phyloP scores from a whole-genome alignment of 1,140 invertebrate genomes.

The Drosophila pseudoobscura region DNA sequence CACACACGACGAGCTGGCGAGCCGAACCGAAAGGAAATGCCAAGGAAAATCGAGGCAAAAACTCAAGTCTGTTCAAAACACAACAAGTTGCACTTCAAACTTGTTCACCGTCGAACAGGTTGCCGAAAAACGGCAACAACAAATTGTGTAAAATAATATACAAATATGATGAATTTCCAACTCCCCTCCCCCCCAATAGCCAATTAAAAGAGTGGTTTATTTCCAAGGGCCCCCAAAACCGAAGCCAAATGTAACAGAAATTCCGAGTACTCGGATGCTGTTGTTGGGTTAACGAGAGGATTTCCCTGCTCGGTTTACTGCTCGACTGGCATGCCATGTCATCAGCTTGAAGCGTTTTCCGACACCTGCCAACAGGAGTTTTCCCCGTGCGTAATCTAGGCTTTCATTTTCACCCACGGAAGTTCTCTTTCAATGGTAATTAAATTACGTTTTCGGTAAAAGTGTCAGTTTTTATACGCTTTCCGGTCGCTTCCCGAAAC shows the following conservation, averaged over 20 bases:
- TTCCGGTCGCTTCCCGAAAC: neutral
- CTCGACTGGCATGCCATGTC: constrained; percentile 34
- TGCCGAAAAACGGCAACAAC: constrained; percentile 14
- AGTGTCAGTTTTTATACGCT: neutral
- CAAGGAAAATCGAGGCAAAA: constrained; percentile 7
- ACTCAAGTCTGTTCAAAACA: constrained; percentile 62
- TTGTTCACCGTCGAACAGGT: constrained; percentile 52
- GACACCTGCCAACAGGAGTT: constrained; percentile 1
- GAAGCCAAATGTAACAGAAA: too few relatives aligned
- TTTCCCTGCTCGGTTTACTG: neutral
- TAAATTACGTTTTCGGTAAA: constrained; percentile 34
- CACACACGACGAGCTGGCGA: neutral
- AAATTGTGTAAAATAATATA: neutral
- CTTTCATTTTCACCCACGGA: constrained; percentile 4
- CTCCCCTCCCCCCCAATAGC: neutral
- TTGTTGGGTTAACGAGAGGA: neutral
- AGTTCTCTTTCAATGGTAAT: constrained; percentile 27
- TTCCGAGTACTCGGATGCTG: neutral
- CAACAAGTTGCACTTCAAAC: constrained; percentile 65
- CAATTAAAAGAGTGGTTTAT: constrained; percentile 13
- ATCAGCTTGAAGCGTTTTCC: constrained; percentile 34
- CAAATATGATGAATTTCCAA: constrained; percentile 1
- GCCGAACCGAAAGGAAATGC: constrained; percentile 11
- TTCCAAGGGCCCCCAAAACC: too few relatives aligned
- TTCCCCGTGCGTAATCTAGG: neutral